Percentiles rank a stretch among this genome's conserved stretches.
These are phyloP conservation scores for Syndactyla subalaris DNA, from an alignment of 2,797 vertebrate genomes.

Conservation along the genomic window DNA sequence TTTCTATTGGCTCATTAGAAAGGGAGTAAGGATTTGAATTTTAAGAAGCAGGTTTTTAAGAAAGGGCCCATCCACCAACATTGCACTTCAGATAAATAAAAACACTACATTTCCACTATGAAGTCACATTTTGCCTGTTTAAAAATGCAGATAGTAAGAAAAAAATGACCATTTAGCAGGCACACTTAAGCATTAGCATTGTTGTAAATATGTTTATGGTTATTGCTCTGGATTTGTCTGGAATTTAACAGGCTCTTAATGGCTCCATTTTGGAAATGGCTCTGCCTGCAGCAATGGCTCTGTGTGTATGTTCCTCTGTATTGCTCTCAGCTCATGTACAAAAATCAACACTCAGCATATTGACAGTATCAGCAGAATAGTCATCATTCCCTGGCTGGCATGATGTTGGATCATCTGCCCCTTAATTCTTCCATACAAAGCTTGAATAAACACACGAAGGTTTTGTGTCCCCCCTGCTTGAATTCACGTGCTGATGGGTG, in stretches of 20 bases:
- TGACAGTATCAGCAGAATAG: background rate
- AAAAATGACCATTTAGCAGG: constrained; percentile 14
- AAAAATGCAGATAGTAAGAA: background rate
- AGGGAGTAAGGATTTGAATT: background rate
- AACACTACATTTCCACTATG: background rate
- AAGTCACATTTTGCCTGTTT: constrained; percentile 16
- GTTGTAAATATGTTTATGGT: background rate
- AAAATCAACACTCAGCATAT: background rate
- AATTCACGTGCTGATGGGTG: background rate
- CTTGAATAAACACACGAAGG: background rate
- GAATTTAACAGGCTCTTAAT: constrained; percentile 38
- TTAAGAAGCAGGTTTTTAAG: background rate
- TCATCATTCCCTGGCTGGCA: background rate
- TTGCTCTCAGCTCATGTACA: background rate
- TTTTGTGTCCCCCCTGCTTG: background rate
- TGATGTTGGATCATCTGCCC: background rate
- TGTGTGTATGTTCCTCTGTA: background rate
- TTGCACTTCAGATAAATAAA: background rate
- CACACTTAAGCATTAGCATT: background rate
- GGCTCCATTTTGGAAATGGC: constrained; percentile 31
- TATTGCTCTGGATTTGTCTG: constrained; percentile 46
- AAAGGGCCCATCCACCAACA: background rate
- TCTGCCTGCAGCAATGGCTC: background rate
- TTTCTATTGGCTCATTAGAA: background rate
- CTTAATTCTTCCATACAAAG: background rate